These are phyloP conservation scores for Muscina levida DNA, from an alignment of 2,888 invertebrate species.

Conservation along the genomic window DNA sequence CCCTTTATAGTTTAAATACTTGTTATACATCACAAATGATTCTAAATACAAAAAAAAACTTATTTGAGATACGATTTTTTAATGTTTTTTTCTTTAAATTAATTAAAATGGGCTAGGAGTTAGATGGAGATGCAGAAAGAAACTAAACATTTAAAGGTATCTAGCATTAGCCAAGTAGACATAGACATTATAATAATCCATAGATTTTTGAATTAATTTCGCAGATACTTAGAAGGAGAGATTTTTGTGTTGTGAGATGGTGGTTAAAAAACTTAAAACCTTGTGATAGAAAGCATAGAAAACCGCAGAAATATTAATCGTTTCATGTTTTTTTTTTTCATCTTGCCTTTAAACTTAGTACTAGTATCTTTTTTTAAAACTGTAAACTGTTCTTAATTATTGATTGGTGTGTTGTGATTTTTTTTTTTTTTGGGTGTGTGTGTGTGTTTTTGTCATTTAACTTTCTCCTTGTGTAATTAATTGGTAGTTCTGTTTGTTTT, in stretches of 20 bases:
- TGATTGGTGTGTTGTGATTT: slow-evolving; percentile 57
- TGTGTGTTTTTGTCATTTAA: not conserved
- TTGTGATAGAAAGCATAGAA: too few species aligned
- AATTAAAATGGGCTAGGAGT: not conserved
- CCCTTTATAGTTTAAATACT: slow-evolving; percentile 60
- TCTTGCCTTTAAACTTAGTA: slow-evolving; percentile 52
- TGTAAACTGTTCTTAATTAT: slow-evolving; percentile 55
- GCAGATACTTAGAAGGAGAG: too few species aligned
- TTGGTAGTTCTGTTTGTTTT: slow-evolving; percentile 23
- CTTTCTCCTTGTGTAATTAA: not conserved
- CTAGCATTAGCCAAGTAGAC: too few species aligned
- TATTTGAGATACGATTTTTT: slow-evolving; percentile 5
- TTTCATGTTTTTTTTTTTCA: slow-evolving; percentile 17
- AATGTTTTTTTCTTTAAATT: too few species aligned
- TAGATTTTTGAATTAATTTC: too few species aligned
- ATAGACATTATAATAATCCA: too few species aligned
- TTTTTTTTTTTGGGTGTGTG: slow-evolving; percentile 13
- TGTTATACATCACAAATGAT: slow-evolving; percentile 64
- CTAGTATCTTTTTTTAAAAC: slow-evolving; percentile 53
- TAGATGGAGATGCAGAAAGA: not conserved
- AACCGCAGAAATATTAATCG: too few species aligned
- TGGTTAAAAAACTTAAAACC: too few species aligned
- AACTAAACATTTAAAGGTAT: not conserved
- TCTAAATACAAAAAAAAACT: slow-evolving; percentile 40
- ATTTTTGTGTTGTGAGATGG: too few species aligned